Percentiles rank a stretch among this genome's conserved stretches.
These are phyloP conservation scores for Phataginus tetradactyla DNA, from an alignment of 2,797 vertebrate species.

Conservation along the genomic window DNA sequence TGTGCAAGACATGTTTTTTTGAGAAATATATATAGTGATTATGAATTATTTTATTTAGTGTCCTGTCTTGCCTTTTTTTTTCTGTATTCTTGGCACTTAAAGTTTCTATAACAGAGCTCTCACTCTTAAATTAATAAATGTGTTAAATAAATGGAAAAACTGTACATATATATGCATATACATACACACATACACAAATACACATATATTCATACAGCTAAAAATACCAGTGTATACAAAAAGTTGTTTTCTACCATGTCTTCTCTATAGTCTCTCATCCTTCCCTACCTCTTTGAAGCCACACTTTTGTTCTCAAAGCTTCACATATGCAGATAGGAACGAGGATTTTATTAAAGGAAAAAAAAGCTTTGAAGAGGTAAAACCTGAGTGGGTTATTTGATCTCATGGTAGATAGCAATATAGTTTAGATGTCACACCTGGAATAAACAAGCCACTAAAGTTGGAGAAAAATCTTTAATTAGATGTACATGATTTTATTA, in stretches of 20 bases:
- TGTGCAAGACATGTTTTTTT: not conserved
- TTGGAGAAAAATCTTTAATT: not conserved
- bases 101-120: not conserved
- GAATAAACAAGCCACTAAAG: not conserved
- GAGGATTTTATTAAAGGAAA: not conserved
- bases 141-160: not conserved
- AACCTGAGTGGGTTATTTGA: not conserved
- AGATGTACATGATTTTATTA: not conserved
- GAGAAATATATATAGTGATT: not conserved
- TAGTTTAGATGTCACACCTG: not conserved
- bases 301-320: not conserved
- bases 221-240: not conserved
- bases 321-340: not conserved
- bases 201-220: not conserved
- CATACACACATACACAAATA: not conserved
- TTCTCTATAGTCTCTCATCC: not conserved
- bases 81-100: not conserved
- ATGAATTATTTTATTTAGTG: not conserved
- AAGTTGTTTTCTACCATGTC: not conserved
- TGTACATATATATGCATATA: not conserved
- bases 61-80: not conserved
- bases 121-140: not conserved
- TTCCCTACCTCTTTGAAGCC: not conserved
- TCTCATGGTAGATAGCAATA: not conserved
- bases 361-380: not conserved